Evolutionary conservation across 2,888 invertebrate genomes (phyloP), one percentile per base, ranked within the genome.

Genomic region (Temnothorax rugatulus): DNA sequence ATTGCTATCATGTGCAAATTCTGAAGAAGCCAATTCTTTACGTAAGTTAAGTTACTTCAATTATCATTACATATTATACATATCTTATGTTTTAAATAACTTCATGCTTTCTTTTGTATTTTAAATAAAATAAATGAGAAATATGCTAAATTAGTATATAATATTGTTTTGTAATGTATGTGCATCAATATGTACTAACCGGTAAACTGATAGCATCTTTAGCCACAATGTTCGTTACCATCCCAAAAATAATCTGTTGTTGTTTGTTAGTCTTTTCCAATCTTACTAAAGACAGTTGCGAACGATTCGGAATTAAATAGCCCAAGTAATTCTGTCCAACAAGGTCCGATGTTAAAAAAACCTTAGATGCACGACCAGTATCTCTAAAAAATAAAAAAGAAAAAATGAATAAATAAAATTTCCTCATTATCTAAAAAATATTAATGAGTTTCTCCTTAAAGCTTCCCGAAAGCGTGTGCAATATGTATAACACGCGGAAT

Each of bases 261-360:
- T 96, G 96, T 1, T 95, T 95, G 90, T 96, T 96, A 0, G 97
- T 96, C 88, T 96, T 96, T 90, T 97, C 97, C 52, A 98, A 94
- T 90, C 97, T 96, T 11, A 97, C 96, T 86, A 97, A 96, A 92
- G 96, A 96, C 7, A 98, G 95, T 91, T 96, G 97, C 88, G 96
- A 96, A 75, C 96, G 95, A 85, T 96, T 95, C 1, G 96, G 95
- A 5, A 97, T 95, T 66, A 97, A 95, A 93, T 97, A 98, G 92
- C 98, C 98, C 15, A 99, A 94, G 93, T 97, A 99, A 88, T 96
- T 96, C 93, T 98, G 98, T 0, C 98, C 98, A 54, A 98, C 97
- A 74, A 98, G 95, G 95, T 99, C 99, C n/a, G 96, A 96, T 74
- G 97, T 97, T 41, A 99, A 94, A 91, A 99, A 98, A 0, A 97